Evolutionary conservation across 92 coral and sea anemone genomes (phyloP).

Genomic region (Plumapathes pennacea): DNA sequence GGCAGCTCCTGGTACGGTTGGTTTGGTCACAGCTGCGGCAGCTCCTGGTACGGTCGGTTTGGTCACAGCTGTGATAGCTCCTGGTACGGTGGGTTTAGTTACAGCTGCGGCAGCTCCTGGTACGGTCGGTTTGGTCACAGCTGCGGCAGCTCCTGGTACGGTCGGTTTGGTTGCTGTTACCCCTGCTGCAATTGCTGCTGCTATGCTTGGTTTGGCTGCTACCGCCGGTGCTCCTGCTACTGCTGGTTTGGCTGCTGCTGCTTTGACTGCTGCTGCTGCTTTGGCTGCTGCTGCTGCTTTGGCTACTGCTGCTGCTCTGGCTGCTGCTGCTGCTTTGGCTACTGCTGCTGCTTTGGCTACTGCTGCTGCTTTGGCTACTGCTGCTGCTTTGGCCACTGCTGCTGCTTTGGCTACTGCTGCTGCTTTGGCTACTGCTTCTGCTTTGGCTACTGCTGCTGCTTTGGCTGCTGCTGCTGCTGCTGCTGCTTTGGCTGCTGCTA

Average conservation of each 20-base stretch:
- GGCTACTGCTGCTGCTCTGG: conserved; percentile 54
- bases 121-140: conserved; percentile 4
- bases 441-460: neutral
- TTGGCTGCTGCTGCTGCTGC: neutral
- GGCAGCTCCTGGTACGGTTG: conserved; percentile 3
- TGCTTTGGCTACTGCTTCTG: conserved; percentile 1
- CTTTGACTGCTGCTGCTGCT: conserved; percentile 24
- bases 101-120: conserved; percentile 8
- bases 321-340: neutral
- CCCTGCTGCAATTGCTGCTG: conserved; percentile 19
- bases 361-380: conserved; percentile 8
- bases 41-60: conserved; percentile 4
- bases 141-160: neutral
- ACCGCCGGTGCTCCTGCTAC: conserved; percentile 19
- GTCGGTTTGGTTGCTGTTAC: conserved; percentile 20
- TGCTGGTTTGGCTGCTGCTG: conserved; percentile 27
- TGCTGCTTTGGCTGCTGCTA: neutral
- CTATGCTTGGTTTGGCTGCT: conserved; percentile 10
- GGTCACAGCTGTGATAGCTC: conserved; percentile 12
- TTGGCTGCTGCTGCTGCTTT: conserved; percentile 26
- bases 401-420: conserved; percentile 15
- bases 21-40: conserved; percentile 8
- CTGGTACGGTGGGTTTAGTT: conserved; percentile 5
- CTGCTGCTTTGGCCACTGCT: conserved; percentile 15
- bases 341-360: neutral